Evolutionary conservation across 37 sponge, comb jelly and placozoan species (phyloP).

Genomic region (Halisarca cf. caerulea): DNA sequence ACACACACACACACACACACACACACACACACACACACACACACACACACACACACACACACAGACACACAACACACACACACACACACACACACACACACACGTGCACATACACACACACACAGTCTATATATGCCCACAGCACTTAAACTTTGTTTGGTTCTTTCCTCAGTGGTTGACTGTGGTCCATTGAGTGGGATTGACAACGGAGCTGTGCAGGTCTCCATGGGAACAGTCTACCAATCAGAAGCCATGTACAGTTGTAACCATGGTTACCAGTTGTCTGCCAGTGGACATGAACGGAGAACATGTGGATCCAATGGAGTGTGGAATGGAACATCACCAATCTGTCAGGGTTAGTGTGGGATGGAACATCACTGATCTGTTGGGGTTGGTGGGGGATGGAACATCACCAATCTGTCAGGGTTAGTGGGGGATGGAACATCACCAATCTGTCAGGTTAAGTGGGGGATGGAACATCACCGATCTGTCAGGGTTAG

Average conservation of each 20-base stretch:
- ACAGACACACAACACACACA: no score
- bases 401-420: slow-evolving; percentile 3
- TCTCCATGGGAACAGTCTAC: background rate
- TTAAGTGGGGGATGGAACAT: background rate
- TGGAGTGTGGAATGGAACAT: background rate
- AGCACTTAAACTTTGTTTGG: no score
- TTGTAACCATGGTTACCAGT: slow-evolving; percentile 12
- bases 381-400: no score
- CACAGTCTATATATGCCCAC: no score
- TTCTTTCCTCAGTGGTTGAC: background rate
- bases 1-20: no score
- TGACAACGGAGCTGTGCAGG: background rate
- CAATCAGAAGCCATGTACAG: background rate
- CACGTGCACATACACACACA: slow-evolving; percentile 3
- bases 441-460: background rate
- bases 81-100: no score
- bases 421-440: background rate
- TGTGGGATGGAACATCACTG: no score
- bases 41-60: background rate
- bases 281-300: background rate
- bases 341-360: slow-evolving; percentile 3
- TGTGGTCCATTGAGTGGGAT: slow-evolving; percentile 6
- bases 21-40: no score
- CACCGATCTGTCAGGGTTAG: background rate
- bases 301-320: background rate